These are phyloP conservation scores for Pandion haliaetus DNA, from an alignment of 2,113 vertebrate genomes.

Conservation along the genomic window DNA sequence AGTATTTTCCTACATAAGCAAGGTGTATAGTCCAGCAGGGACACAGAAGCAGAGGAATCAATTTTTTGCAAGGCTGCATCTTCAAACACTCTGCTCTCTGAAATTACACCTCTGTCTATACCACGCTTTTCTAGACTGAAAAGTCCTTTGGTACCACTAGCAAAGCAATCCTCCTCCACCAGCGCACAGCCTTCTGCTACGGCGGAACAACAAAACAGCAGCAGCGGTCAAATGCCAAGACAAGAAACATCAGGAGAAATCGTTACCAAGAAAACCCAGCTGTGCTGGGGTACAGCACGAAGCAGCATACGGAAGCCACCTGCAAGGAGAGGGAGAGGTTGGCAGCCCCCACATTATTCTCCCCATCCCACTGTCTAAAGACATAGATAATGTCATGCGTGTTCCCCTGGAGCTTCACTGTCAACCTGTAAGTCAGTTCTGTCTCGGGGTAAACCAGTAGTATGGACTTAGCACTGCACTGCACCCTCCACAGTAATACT, in stretches of 20 bases:
- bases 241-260: constrained; percentile 1
- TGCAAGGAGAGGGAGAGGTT: not conserved
- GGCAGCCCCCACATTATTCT: not conserved
- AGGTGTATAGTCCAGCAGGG: not conserved
- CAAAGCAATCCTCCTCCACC: not conserved
- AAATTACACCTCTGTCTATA: not conserved
- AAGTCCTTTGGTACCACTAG: not conserved
- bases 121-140: not conserved
- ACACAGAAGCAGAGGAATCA: not conserved
- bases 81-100: not conserved
- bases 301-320: not conserved
- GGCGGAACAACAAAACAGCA: not conserved
- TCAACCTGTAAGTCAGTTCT: not conserved
- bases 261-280: constrained; percentile 12
- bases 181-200: not conserved
- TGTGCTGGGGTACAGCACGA: not conserved
- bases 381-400: not conserved
- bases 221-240: constrained; percentile 1
- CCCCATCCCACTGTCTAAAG: not conserved
- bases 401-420: not conserved
- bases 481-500: not conserved
- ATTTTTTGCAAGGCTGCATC: not conserved
- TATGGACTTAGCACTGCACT: not conserved
- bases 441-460: not conserved
- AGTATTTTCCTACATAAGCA: not conserved